phyloP scores from a whole-genome alignment of 64 coral and sea anemone genomes.

The Stichodactyla mertensii region DNA sequence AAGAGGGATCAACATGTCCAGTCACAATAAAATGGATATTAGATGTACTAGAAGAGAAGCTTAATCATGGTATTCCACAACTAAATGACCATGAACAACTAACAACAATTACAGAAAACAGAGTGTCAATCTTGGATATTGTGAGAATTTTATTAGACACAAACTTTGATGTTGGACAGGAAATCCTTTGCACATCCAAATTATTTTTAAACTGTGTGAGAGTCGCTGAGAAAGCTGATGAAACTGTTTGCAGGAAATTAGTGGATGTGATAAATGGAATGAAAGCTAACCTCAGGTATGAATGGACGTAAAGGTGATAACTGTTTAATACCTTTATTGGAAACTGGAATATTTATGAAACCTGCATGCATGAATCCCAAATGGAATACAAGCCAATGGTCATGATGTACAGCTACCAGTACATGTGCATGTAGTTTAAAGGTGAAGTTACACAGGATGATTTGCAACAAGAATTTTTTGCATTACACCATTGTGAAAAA shows the following conservation, averaged over 20 bases:
- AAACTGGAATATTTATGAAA: too few species aligned
- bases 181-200: slow-evolving; percentile 24
- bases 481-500: too few species aligned
- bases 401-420: too few species aligned
- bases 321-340: too few species aligned
- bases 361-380: too few species aligned
- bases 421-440: too few species aligned
- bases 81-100: background rate
- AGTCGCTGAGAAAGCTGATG: background rate
- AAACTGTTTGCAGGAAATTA: slow-evolving; percentile 27
- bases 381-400: too few species aligned
- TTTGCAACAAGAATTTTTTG: too few species aligned
- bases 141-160: slow-evolving; percentile 24
- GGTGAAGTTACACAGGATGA: too few species aligned
- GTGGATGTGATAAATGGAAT: slow-evolving; percentile 48
- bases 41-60: background rate
- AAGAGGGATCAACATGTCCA: background rate
- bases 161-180: slow-evolving; percentile 23
- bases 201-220: slow-evolving; percentile 23
- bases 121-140: slow-evolving; percentile 28
- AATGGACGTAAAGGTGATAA: background rate
- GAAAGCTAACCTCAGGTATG: slow-evolving; percentile 19
- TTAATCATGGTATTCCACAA: background rate
- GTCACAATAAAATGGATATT: background rate
- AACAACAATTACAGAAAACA: background rate